These are phyloP conservation scores for Myiozetetes cayanensis DNA, from an alignment of 2,113 vertebrate genomes.

Conservation along the genomic window DNA sequence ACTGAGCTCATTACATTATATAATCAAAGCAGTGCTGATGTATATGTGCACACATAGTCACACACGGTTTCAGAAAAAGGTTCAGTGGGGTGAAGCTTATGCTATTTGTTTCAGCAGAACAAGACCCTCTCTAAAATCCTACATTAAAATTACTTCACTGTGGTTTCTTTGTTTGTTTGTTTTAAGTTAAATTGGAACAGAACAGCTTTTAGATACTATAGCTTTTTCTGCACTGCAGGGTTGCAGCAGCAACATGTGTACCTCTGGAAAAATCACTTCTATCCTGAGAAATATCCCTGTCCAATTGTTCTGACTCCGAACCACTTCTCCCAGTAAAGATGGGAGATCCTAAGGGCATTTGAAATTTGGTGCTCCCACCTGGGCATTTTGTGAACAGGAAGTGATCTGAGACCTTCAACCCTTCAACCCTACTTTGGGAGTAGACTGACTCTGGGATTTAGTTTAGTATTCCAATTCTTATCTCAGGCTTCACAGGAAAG, in stretches of 20 bases:
- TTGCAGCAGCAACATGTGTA: neutral
- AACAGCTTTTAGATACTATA: neutral
- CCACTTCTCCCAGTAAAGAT: neutral
- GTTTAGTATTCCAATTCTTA: neutral
- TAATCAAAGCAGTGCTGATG: conserved; percentile 30
- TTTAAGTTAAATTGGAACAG: conserved; percentile 2
- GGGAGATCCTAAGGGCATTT: neutral
- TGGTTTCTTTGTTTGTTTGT: conserved; percentile 26
- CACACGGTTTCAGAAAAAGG: neutral
- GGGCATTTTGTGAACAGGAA: neutral
- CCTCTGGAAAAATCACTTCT: neutral
- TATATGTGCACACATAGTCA: neutral
- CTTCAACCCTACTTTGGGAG: neutral
- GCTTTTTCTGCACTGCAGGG: neutral
- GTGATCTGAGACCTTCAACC: neutral
- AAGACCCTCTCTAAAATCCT: neutral
- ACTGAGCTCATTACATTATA: conserved; percentile 47
- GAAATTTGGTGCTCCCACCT: neutral
- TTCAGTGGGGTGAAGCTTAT: neutral
- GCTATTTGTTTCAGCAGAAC: conserved; percentile 6
- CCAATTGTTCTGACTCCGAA: neutral
- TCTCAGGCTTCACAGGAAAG: neutral
- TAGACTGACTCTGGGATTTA: neutral
- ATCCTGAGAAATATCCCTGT: neutral
- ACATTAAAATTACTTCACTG: neutral